These are phyloP conservation scores for Nycticryphes semicollaris DNA, from an alignment of 2,113 vertebrate genomes.

Conservation along the genomic window DNA sequence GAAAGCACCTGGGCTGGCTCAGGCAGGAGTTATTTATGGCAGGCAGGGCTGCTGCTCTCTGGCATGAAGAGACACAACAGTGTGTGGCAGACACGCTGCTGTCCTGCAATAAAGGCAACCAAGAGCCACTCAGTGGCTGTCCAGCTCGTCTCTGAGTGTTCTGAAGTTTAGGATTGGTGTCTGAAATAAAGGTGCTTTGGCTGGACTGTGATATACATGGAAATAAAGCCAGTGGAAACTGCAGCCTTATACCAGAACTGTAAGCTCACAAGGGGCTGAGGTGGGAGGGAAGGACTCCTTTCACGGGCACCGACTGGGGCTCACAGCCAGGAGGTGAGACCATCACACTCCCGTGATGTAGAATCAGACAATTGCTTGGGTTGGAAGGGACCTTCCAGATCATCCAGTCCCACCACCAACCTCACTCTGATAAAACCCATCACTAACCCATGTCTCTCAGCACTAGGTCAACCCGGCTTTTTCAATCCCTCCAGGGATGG, in stretches of 20 bases:
- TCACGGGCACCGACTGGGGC: neutral
- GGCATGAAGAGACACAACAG: neutral
- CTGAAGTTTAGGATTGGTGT: neutral
- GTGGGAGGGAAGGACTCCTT: neutral
- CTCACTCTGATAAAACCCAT: too few relatives aligned
- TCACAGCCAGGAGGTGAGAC: neutral
- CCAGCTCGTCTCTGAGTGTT: neutral
- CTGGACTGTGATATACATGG: neutral
- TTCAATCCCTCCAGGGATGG: too few relatives aligned
- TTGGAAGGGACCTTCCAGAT: too few relatives aligned
- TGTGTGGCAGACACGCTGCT: neutral
- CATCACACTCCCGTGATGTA: accelerated
- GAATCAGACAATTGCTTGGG: too few relatives aligned
- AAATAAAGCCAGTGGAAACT: neutral
- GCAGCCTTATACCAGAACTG: neutral
- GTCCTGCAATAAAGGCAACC: neutral
- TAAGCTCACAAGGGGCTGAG: neutral
- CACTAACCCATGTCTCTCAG: too few relatives aligned
- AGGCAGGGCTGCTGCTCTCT: neutral
- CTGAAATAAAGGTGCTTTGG: neutral
- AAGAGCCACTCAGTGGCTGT: neutral
- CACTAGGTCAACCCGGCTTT: too few relatives aligned
- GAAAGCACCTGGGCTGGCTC: constrained; percentile 7
- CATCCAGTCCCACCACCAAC: too few relatives aligned
- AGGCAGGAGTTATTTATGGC: neutral